A percentile compares a stretch with the other conserved stretches of the same genome.
Evolutionary conservation across 2,113 vertebrate genomes (phyloP).

Genomic region (Eonycteris spelaea): DNA sequence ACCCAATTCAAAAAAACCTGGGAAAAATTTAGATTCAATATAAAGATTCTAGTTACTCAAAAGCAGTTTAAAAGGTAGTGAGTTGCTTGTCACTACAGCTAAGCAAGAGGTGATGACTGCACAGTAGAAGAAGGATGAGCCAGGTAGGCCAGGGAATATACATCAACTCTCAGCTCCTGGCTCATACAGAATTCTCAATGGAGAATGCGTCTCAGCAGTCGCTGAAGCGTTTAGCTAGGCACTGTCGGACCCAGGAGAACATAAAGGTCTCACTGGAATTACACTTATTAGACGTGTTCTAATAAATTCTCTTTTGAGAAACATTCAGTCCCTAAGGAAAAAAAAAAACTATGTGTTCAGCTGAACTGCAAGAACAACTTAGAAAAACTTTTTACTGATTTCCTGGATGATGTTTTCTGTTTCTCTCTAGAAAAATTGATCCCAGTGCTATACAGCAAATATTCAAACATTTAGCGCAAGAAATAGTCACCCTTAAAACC

Average conservation of each 20-base stretch:
- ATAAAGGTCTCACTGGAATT: not conserved
- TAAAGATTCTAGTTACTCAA: not conserved
- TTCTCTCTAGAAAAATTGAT: conserved; percentile 48
- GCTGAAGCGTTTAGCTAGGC: not conserved
- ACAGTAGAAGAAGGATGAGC: not conserved
- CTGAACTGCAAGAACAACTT: conserved; percentile 42
- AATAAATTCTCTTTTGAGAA: conserved; percentile 9
- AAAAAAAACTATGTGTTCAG: not conserved
- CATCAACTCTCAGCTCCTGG: not conserved
- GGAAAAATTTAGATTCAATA: not conserved
- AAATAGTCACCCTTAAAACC: conserved; percentile 1
- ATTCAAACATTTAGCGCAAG: not conserved
- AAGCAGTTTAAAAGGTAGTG: not conserved
- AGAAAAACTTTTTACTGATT: conserved; percentile 64
- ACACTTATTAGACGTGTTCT: not conserved
- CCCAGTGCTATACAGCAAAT: not conserved
- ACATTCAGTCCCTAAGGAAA: not conserved
- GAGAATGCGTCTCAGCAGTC: not conserved
- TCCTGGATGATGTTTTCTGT: conserved; percentile 8
- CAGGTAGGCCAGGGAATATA: not conserved
- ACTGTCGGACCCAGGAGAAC: not conserved
- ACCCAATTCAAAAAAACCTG: not conserved
- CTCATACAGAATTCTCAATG: not conserved
- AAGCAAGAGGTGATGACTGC: not conserved
- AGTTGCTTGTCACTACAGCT: not conserved